phyloP scores from a whole-genome alignment of 2,113 vertebrate genomes.

The Onychostoma macrolepis region DNA sequence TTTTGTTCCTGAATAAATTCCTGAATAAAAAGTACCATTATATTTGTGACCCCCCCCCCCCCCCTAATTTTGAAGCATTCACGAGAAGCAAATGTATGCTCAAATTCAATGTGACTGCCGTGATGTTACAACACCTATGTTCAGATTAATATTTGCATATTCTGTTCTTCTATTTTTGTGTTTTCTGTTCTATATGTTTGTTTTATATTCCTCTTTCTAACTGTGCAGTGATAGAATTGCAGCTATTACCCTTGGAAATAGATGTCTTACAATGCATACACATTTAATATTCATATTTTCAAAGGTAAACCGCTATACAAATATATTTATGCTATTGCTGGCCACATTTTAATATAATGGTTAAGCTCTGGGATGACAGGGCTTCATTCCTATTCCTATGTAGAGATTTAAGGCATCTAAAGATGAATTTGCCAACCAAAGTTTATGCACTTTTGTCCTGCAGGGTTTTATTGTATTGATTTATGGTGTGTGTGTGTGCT shows the following conservation, averaged over 20 bases:
- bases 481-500: conserved; percentile 12
- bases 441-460: conserved; percentile 11
- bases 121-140: neutral
- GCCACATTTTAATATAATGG: neutral
- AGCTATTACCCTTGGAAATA: neutral
- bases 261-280: neutral
- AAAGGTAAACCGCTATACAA: neutral
- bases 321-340: neutral
- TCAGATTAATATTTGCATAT: neutral
- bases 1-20: too few species aligned
- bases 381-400: neutral
- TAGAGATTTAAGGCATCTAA: neutral
- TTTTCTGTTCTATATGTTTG: neutral
- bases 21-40: too few species aligned
- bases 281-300: conserved; percentile 2
- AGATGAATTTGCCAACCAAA: conserved; percentile 16
- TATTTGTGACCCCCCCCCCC: too few species aligned
- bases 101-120: neutral
- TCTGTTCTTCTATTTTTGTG: neutral
- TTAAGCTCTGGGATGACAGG: neutral
- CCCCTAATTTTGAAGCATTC: too few species aligned
- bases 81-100: neutral
- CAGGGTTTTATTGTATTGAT: conserved; percentile 27
- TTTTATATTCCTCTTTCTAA: neutral
- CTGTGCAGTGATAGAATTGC: neutral